These are phyloP conservation scores for Caenorhabditis auriculariae DNA, from an alignment of 2,888 invertebrate genomes.

Conservation along the genomic window DNA sequence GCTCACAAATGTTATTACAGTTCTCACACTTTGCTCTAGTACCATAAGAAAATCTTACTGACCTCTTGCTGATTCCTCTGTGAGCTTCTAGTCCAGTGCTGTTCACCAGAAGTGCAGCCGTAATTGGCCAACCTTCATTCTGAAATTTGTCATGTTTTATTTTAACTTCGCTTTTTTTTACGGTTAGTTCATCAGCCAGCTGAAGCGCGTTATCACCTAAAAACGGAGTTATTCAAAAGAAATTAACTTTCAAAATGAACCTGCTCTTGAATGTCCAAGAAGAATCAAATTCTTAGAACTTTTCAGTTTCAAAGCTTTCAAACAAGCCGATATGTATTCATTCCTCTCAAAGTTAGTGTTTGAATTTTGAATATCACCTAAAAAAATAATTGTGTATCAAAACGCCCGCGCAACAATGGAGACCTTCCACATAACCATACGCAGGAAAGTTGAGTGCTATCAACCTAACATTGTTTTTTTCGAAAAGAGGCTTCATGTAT, in stretches of 20 bases:
- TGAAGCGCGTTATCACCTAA: slow-evolving; percentile 28
- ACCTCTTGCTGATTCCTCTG: slow-evolving; percentile 7
- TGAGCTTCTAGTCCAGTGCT: slow-evolving; percentile 21
- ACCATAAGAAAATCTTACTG: neutral
- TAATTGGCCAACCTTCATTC: slow-evolving; percentile 12
- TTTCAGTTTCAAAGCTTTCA: slow-evolving; percentile 19
- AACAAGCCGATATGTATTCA: slow-evolving; percentile 14
- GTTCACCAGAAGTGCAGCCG: slow-evolving; percentile 16
- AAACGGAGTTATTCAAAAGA: no score
- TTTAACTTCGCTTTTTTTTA: no score
- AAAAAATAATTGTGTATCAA: neutral
- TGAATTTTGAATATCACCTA: slow-evolving; percentile 14
- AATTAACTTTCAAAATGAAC: no score
- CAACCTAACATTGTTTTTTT: slow-evolving; percentile 16
- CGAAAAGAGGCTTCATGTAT: slow-evolving; percentile 21
- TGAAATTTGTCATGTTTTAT: no score
- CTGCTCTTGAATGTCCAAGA: slow-evolving; percentile 24
- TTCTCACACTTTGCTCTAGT: slow-evolving; percentile 1
- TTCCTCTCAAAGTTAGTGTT: slow-evolving; percentile 21
- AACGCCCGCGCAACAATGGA: neutral
- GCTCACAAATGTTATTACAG: no score
- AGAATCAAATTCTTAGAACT: slow-evolving; percentile 15
- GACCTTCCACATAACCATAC: slow-evolving; percentile 17
- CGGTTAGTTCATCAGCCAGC: slow-evolving; percentile 14
- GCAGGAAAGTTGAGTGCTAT: slow-evolving; percentile 23